Conservation (phyloP, 2,797 vertebrate genomes). For the Syndactyla subalaris region DNA sequence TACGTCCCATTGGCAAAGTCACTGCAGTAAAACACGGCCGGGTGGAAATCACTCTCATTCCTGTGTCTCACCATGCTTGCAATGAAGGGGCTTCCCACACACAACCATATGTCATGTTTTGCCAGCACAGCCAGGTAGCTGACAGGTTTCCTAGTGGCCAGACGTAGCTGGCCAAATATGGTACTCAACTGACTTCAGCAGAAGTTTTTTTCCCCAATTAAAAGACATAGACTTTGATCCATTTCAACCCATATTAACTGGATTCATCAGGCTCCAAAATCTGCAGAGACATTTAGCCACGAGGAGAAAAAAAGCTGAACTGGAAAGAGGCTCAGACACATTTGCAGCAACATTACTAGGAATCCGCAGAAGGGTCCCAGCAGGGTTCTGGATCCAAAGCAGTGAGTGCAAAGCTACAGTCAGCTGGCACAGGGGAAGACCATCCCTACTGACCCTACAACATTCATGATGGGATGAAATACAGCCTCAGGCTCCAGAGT, state of each 20-base stretch:
- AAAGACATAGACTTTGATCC: neutral
- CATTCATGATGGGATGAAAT: neutral
- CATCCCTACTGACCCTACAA: neutral
- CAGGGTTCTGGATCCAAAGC: neutral
- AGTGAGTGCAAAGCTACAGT: neutral
- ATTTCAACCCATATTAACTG: neutral
- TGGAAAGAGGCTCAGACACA: neutral
- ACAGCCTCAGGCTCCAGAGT: neutral
- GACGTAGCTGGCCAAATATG: neutral
- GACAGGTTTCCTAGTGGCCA: neutral
- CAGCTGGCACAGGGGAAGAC: neutral
- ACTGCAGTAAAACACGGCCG: neutral
- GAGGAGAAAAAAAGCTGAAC: neutral
- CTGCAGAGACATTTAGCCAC: neutral
- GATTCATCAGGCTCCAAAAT: neutral
- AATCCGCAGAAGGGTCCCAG: neutral
- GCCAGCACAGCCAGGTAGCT: neutral
- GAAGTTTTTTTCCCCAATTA: neutral
- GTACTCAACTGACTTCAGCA: neutral
- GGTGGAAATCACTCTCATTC: constrained; percentile 31
- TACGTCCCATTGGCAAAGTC: constrained; percentile 27
- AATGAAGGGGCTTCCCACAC: neutral
- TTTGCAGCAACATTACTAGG: accelerated
- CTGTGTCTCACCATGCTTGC: neutral
- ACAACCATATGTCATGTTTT: neutral